Base-by-base conservation (phyloP, 2,888 invertebrate genomes). In the Eucriotettix oculatus region DNA sequence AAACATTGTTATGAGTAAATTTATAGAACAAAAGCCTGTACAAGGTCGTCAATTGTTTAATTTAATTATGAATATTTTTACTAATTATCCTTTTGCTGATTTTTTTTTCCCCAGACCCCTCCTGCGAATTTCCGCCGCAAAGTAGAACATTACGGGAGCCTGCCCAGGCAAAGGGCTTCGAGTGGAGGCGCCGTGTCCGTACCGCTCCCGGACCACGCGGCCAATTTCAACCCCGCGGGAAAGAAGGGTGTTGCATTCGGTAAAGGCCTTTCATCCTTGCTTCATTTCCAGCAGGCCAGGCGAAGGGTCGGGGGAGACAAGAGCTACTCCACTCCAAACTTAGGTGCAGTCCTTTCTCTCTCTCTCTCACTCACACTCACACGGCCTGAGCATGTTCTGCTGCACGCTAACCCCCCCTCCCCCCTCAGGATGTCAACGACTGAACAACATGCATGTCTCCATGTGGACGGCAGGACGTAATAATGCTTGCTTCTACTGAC, bases 301-400 rank as follows among this genome's bases (percentile, higher is more conserved):
- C 64, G 72, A 69, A 67, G 70, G 78, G 76, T 80, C 78, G 69
- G 77, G 78, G 77, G 81, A 78, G 76, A 82, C 71, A 81, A 84
- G 77, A 90, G 90, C 76, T 86, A 85, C 71, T 92, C 92, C 70
- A 91, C 92, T 73, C 93, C 93, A 70, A 90, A 91, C 79, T 78
- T 94, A 77, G 52, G 77, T 77, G 56, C 66, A 68, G 2, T 29
- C 29, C 29, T 29, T 7, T 29, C 29, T 29, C 29, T 29, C 29
- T 29, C 29, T 29, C 29, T 5, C 29, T 29, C n/a, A n/a, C n/a
- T n/a, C n/a, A n/a, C n/a, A n/a, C n/a, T n/a, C n/a, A n/a, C n/a
- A n/a, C n/a, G n/a, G n/a, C n/a, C 29, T 29, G 29, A 29, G 29
- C 29, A 42, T 54, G 29, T 10, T 42, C 54, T 42, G 17, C 54